Evolutionary conservation across 2,113 vertebrate species (phyloP).

Genomic region (Perca schrenkii): DNA sequence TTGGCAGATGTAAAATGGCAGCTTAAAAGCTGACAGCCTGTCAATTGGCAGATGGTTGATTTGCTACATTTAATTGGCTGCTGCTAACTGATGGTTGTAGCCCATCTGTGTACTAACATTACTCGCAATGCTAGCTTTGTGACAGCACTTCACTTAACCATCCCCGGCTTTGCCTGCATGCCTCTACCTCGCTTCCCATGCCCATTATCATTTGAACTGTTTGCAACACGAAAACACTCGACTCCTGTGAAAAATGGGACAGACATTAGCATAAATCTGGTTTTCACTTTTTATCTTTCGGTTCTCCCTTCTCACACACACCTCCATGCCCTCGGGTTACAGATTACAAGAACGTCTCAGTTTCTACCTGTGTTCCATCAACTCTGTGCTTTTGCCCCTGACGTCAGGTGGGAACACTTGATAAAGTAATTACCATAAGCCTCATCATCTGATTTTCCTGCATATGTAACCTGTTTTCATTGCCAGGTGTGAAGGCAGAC

Average conservation of each 20-base stretch:
- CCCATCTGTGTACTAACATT: conserved; percentile 47
- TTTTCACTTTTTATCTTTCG: conserved; percentile 17
- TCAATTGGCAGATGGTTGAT: conserved; percentile 55
- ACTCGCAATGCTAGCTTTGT: conserved; percentile 20
- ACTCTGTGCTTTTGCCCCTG: neutral
- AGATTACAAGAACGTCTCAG: conserved; percentile 28
- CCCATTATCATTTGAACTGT: conserved; percentile 1
- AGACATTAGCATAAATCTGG: conserved; percentile 40
- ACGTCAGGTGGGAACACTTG: neutral
- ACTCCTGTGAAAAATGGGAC: conserved; percentile 36
- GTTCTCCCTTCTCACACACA: conserved; percentile 3
- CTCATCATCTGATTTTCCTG: neutral
- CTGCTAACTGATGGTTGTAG: conserved; percentile 23
- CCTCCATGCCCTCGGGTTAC: conserved; percentile 37
- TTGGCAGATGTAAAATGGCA: conserved; percentile 12
- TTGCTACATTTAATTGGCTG: conserved; percentile 34
- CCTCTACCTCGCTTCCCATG: neutral
- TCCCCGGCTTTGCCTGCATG: neutral
- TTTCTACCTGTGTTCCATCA: conserved; percentile 3
- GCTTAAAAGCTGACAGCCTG: conserved; percentile 35
- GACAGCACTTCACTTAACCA: conserved; percentile 31
- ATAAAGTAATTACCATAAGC: conserved; percentile 42
- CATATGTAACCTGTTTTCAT: neutral
- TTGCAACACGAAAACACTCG: neutral
- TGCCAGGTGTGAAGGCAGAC: neutral